Evolutionary conservation across 2,888 invertebrate genomes (phyloP), one percentile per base, ranked within the genome.

Genomic region (Cryptus armator): DNA sequence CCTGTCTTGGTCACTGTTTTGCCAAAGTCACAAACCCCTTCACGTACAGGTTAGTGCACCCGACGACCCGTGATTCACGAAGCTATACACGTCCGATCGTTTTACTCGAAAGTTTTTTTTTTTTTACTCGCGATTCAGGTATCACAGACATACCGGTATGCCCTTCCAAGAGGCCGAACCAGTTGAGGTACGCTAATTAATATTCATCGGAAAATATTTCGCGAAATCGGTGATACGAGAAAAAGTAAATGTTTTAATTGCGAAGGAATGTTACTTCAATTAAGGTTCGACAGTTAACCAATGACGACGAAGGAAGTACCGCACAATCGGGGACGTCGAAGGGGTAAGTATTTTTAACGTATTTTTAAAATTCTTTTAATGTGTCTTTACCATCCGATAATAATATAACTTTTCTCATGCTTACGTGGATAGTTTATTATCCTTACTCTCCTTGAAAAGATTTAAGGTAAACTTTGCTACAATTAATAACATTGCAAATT

Each of bases 1-100:
- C 93, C 92, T 95, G 95, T 91, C 93, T 94, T 89, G 94, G 94
- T 90, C 94, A 92, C 89, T 95, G 95, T 90, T 92, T 94, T 89
- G 92, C 94, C 86, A 92, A 91, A 87, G 89, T 92, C 81, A 89
- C 90, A 88, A 90, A 92, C 87, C 89, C 89, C 74, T 88, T 91
- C 75, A 89, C 91, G 53, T 89, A 89, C 92, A 92, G 92, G 92
- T 92, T 90, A 89, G 89, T 59, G 19, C 53, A 14, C 46, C 12
- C 29, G 53, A 53, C 53, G 19, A 19, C 10, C 19, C 19, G 9
- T 19, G 19, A 24, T 19, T 3, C 16, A 24, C 24, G 10, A 19
- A 24, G 24, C 24, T 56, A 7, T 9, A 9, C 5, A 2, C 37
- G 6, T 37, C 37, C 37, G 37, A 37, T 4, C 19, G 24, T 1